Conservation (phyloP, 2,113 vertebrate genomes). For the Nyctibius bracteatus region DNA sequence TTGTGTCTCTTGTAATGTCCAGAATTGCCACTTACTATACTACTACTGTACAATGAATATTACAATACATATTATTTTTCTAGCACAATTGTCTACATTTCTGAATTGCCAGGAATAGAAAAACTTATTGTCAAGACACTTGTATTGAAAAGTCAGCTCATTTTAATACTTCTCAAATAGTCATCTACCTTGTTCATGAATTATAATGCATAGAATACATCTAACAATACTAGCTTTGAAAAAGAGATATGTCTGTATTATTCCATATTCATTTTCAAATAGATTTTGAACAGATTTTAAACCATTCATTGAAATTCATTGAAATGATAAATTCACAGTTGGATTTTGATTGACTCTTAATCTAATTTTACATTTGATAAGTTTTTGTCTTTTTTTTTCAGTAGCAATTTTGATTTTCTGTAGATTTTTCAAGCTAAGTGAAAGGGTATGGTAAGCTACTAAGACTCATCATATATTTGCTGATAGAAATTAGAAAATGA, state of each 20-base stretch:
- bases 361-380: conserved; percentile 82
- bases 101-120: conserved; percentile 80
- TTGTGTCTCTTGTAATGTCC: conserved; percentile 84
- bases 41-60: conserved; percentile 84
- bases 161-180: conserved; percentile 91
- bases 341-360: conserved; percentile 83
- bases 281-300: conserved; percentile 85
- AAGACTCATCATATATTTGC: not conserved
- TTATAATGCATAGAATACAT: conserved; percentile 85
- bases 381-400: conserved; percentile 58
- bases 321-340: conserved; percentile 82
- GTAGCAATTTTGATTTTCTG: conserved; percentile 64
- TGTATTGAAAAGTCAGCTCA: conserved; percentile 86
- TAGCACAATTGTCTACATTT: conserved; percentile 83
- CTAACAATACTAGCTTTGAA: conserved; percentile 79
- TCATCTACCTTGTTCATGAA: conserved; percentile 85
- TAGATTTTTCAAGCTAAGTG: conserved; percentile 50
- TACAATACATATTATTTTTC: conserved; percentile 85
- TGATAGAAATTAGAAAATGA: conserved; percentile 38
- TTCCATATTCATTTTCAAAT: conserved; percentile 86
- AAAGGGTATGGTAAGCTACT: conserved; percentile 32
- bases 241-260: conserved; percentile 81
- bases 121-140: conserved; percentile 86
- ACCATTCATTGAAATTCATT: conserved; percentile 84
- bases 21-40: conserved; percentile 85